phyloP scores from a whole-genome alignment of 2,888 invertebrate species.

The Tetragonula carbonaria region DNA sequence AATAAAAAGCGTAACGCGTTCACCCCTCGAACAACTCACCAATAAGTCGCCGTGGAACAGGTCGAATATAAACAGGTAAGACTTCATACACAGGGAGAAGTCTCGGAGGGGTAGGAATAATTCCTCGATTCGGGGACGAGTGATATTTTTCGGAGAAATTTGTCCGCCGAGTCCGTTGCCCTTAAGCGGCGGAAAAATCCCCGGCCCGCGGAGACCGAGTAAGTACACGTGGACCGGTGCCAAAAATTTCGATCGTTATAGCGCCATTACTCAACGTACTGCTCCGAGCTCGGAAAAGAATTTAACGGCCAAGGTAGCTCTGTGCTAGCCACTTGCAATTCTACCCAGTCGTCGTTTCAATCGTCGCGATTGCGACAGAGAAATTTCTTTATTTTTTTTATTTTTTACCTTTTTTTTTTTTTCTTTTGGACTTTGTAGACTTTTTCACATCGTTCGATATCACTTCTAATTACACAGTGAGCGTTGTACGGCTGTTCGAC shows the following conservation, averaged over 20 bases:
- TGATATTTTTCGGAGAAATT: slow-evolving; percentile 17
- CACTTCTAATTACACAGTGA: too few species aligned
- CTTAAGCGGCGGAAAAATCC: slow-evolving; percentile 52
- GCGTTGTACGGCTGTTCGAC: too few species aligned
- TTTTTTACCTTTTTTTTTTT: too few species aligned
- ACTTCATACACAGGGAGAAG: slow-evolving; percentile 4
- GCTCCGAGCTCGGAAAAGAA: slow-evolving; percentile 23
- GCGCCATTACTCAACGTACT: slow-evolving; percentile 42
- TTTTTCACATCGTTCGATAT: too few species aligned
- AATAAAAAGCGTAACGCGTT: slow-evolving; percentile 23
- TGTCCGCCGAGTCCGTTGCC: slow-evolving; percentile 49
- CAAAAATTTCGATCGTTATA: slow-evolving; percentile 60
- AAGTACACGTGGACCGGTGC: slow-evolving; percentile 55
- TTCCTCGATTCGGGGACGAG: not conserved
- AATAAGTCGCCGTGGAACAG: not conserved
- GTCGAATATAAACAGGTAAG: slow-evolving; percentile 18
- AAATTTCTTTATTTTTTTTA: not conserved
- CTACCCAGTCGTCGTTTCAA: slow-evolving; percentile 16
- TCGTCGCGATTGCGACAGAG: not conserved
- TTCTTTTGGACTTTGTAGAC: not conserved
- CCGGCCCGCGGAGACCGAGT: slow-evolving; percentile 28
- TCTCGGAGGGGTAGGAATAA: not conserved
- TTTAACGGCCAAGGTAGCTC: not conserved
- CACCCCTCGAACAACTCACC: not conserved
- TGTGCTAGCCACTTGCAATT: slow-evolving; percentile 18